Base-by-base conservation (phyloP, 2,888 invertebrate genomes). In the Lymantria monacha region DNA sequence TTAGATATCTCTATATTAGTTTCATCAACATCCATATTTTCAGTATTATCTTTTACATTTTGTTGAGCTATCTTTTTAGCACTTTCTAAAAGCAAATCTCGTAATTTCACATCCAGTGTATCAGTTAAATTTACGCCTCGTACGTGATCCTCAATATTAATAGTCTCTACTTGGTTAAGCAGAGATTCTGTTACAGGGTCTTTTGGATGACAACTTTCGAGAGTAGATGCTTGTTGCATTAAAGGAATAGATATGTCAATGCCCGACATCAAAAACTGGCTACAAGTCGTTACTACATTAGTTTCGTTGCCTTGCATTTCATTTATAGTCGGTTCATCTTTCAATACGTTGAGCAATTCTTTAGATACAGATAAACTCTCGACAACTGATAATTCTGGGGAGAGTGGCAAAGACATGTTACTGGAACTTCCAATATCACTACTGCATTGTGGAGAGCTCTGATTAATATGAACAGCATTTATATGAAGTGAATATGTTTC, bases 321-420 rank as follows among this genome's bases (percentile, higher is more conserved):
- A 59, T 81, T 80, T 22, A 82, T 47, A 44, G 68, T 76, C 0
- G 76, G 75, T 38, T 59, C 53, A n/a, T 67, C 54, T 11, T 67
- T 68, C 7, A 61, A 40, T 51, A 42, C 62, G 14, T 55, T 65
- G 7, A 84, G 53, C 7, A 74, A 52, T 31, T 79, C 81, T 66
- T 79, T 82, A 44, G 67, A 79, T 5, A 89, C 49, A 1, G 87
- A 83, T 51, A 91, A 62, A 51, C 84, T 85, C 74, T 89, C 89
- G 3, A 90, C 89, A 9, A 89, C 71, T 3, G 90, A 90, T 38
- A 91, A 58, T 61, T 87, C 89, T 3, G 90, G 90, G 13, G 90
- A 91, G 30, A 78, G 57, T 0, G 88, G 88, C 14, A 85, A 60
- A 1, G 88, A 85, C 0, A 84, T 53, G 51, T 70, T 85, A 55